A percentile compares a stretch with the other conserved stretches of the same genome.
These are phyloP conservation scores for Noctua fimbriata DNA, from an alignment of 2,888 invertebrate genomes.

Conservation along the genomic window DNA sequence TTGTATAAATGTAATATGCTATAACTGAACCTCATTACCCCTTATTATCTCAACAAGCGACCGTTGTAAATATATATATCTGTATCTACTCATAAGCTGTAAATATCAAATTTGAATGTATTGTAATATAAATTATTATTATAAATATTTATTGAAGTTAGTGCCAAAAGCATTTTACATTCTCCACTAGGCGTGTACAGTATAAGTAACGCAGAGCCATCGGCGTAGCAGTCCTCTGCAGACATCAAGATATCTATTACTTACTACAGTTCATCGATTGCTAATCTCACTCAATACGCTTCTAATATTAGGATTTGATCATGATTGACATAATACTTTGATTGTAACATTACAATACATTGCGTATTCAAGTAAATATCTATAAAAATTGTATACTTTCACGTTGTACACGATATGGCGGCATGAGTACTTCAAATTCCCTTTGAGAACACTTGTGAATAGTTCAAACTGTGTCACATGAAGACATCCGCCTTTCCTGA, in stretches of 20 bases:
- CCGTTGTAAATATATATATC: slow-evolving; percentile 83
- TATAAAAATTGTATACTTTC: slow-evolving; percentile 66
- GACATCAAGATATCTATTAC: slow-evolving; percentile 62
- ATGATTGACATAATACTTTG: slow-evolving; percentile 63
- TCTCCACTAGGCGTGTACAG: slow-evolving; percentile 79
- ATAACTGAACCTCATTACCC: slow-evolving; percentile 74
- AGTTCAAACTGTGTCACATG: slow-evolving; percentile 65
- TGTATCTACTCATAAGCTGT: slow-evolving; percentile 83
- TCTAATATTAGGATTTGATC: slow-evolving; percentile 80
- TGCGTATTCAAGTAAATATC: slow-evolving; percentile 62
- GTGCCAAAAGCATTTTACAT: slow-evolving; percentile 89
- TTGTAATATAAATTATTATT: slow-evolving; percentile 82
- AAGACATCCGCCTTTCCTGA: slow-evolving; percentile 70
- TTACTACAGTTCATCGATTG: slow-evolving; percentile 71
- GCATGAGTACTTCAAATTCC: slow-evolving; percentile 35
- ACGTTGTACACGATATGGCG: slow-evolving; percentile 61
- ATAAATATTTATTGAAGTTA: slow-evolving; percentile 87
- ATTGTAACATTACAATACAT: slow-evolving; percentile 63
- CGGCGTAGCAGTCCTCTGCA: slow-evolving; percentile 59
- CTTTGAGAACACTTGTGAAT: slow-evolving; percentile 61
- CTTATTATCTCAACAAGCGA: slow-evolving; percentile 72
- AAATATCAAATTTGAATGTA: slow-evolving; percentile 86
- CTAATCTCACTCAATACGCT: slow-evolving; percentile 81
- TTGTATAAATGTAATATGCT: slow-evolving; percentile 80
- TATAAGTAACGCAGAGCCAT: slow-evolving; percentile 67